Percentiles rank a stretch among this genome's conserved stretches.
phyloP scores from a whole-genome alignment of 2,113 vertebrate genomes.

The Atrichornis clamosus region DNA sequence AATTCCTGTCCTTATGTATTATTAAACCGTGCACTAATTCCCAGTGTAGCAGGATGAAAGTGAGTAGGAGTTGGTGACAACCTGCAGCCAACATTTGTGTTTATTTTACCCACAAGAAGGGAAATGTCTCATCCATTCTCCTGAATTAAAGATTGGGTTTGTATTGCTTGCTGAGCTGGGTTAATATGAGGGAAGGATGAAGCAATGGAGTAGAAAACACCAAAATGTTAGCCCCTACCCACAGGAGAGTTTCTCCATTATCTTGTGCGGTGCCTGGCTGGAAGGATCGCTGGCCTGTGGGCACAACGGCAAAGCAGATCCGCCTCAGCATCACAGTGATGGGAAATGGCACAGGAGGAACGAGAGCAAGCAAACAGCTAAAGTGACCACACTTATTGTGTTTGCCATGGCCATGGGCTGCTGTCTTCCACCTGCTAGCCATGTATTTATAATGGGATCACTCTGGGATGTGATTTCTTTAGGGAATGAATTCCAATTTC shows the following conservation, averaged over 20 bases:
- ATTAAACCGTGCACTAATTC: background rate
- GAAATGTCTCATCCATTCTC: background rate
- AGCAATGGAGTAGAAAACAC: background rate
- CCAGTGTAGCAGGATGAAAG: background rate
- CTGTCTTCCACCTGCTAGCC: background rate
- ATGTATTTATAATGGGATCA: background rate
- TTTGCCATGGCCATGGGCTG: background rate
- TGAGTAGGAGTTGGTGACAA: background rate
- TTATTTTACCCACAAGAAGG: background rate
- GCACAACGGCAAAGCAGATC: fast-evolving
- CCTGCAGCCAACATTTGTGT: background rate
- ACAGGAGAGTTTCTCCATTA: background rate
- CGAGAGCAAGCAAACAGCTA: background rate
- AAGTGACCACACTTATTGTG: background rate
- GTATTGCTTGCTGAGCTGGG: background rate
- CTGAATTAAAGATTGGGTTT: background rate
- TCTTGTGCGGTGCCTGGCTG: background rate
- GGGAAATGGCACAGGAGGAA: background rate
- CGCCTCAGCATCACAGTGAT: background rate
- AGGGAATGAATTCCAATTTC: background rate
- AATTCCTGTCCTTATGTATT: background rate
- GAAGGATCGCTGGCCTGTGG: background rate
- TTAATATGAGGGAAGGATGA: background rate
- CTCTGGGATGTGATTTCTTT: background rate
- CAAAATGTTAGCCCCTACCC: background rate